A percentile compares a stretch with the other conserved stretches of the same genome.
Evolutionary conservation across 1,140 invertebrate genomes (phyloP).

Genomic region (Cherax destructor): DNA sequence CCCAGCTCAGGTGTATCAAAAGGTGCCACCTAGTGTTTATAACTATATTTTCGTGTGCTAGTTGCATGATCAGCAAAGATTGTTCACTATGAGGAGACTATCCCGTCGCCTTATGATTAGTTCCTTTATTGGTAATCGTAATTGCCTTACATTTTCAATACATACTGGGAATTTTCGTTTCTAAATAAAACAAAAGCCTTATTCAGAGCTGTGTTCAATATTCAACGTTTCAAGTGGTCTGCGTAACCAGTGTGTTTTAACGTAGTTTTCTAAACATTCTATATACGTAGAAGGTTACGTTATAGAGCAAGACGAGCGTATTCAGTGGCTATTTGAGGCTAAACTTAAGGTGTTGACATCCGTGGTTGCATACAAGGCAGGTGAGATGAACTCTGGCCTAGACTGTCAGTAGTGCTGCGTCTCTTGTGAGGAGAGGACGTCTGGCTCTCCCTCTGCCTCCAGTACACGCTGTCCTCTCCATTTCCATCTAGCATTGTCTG

Average conservation of each 20-base stretch:
- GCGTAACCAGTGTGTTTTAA: no score
- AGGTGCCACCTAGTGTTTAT: conserved; percentile 20
- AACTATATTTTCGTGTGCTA: neutral
- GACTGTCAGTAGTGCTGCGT: conserved; percentile 17
- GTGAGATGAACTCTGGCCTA: conserved; percentile 20
- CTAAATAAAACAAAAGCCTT: no score
- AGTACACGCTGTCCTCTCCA: conserved; percentile 3
- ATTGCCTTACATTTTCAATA: neutral
- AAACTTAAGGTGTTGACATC: conserved; percentile 11
- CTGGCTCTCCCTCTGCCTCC: neutral
- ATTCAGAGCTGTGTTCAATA: no score
- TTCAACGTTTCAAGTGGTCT: no score
- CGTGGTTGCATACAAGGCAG: neutral
- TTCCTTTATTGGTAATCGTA: no score
- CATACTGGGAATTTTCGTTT: neutral
- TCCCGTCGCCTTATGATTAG: no score
- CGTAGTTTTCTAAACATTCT: no score
- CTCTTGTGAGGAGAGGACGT: conserved; percentile 18
- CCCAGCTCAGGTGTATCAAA: conserved; percentile 8
- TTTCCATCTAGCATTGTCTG: neutral
- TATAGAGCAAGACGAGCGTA: no score
- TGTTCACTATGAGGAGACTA: neutral
- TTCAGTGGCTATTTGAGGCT: neutral
- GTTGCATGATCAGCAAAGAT: neutral
- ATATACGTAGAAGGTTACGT: no score